phyloP scores from a whole-genome alignment of 1,140 invertebrate species.

The Zeugodacus cucurbitae region DNA sequence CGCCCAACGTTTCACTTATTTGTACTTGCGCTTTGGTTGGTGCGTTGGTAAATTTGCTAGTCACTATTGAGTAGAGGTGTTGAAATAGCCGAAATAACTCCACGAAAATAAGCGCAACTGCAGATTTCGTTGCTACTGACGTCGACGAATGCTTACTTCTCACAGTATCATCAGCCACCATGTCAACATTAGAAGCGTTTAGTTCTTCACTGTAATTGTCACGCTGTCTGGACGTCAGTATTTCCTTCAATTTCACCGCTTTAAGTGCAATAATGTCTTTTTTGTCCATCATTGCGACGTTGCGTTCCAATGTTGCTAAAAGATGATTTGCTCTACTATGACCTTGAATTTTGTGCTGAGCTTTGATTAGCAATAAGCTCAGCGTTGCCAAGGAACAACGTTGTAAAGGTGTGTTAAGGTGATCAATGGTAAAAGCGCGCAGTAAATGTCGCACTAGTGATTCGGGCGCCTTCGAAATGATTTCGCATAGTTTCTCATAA shows the following conservation, averaged over 20 bases:
- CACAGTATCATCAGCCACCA: neutral
- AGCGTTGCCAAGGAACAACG: conserved; percentile 46
- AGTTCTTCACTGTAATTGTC: neutral
- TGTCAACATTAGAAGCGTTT: neutral
- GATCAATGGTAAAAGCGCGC: conserved; percentile 40
- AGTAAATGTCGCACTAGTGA: conserved; percentile 47
- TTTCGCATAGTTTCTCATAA: conserved; percentile 46
- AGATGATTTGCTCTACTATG: neutral
- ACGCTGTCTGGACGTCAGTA: neutral
- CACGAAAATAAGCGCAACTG: conserved; percentile 34
- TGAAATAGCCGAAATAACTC: conserved; percentile 49
- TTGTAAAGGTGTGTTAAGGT: conserved; percentile 44
- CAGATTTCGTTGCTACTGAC: conserved; percentile 9
- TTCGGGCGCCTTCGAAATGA: conserved; percentile 38
- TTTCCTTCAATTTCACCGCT: neutral
- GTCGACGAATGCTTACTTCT: neutral
- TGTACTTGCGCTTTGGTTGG: conserved; percentile 47
- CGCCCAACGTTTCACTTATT: conserved; percentile 53
- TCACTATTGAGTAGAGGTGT: conserved; percentile 44
- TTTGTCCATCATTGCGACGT: neutral
- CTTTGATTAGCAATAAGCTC: conserved; percentile 49
- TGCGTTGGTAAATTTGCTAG: conserved; percentile 47
- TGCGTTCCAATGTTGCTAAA: neutral
- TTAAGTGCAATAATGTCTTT: neutral
- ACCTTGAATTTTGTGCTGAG: conserved; percentile 10